Base-by-base conservation (phyloP, 2,797 vertebrate species). In the Gobionotothen gibberifrons region DNA sequence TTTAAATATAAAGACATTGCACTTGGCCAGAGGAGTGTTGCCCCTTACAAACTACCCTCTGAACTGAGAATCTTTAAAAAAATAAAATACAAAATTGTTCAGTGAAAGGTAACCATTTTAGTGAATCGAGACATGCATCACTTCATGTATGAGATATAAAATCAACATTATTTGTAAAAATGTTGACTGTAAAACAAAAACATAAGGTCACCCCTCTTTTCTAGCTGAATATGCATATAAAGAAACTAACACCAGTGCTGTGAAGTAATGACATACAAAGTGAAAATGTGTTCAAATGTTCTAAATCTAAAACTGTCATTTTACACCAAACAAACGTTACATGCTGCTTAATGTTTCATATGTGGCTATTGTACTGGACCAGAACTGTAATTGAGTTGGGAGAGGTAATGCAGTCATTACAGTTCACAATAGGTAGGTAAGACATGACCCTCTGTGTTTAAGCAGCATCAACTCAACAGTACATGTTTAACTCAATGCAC, bases 401-500 rank as follows among this genome's bases (percentile, higher is more conserved):
- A 66, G 62, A 65, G 10, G 15, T 57, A 39, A 54, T 7, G 19
- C 26, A 74, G 52, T 42, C 15, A 12, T 60, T 36, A 58, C 48
- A 29, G 32, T 67, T 73, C 58, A 36, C 49, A 39, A 16, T 26
- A 64, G 79, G 40, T 15, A 53, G 43, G 13, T 40, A 61, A 79
- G 70, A 74, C 54, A 17, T 67, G 66, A 44, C 58, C 48, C 14
- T 73, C 61, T 51, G 56, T 63, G 54, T 56, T 54, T 29, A 39
- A 78, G 82, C 79, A 83, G 79, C 72, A 57, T 54, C 14, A 16
- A 58, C 70, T 65, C 1, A 81, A 82, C 74, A 80, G 60, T 61
- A 65, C 51, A 56, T 46, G 2, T 36, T 71, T 73, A 82, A 82
- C 79, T 72, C 88, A 90, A 7, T 82, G 79, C 67, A 79, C 74